Percentiles rank a stretch among this genome's conserved stretches.
Evolutionary conservation across 1,140 invertebrate species (phyloP).

Genomic region (Eumaeus atala): DNA sequence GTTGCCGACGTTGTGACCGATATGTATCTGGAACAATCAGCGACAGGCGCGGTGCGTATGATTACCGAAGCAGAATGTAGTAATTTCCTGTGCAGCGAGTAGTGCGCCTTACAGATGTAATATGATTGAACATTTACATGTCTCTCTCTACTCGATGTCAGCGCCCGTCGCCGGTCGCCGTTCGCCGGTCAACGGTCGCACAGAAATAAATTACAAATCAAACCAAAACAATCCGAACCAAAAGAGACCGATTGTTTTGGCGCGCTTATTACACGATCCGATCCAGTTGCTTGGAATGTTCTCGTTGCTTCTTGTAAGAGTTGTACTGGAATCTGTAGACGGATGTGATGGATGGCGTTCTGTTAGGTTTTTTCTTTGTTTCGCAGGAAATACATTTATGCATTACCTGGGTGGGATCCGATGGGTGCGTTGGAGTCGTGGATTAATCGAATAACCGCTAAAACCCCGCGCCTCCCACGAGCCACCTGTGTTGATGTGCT

Average conservation of each 20-base stretch:
- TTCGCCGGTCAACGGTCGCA: no score
- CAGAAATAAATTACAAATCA: slow-evolving; percentile 9
- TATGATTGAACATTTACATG: background rate
- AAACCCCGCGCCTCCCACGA: no score
- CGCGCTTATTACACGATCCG: background rate
- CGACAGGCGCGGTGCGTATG: background rate
- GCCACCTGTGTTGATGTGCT: no score
- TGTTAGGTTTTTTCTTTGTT: no score
- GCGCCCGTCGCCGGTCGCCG: background rate
- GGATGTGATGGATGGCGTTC: no score
- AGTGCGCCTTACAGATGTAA: slow-evolving; percentile 1
- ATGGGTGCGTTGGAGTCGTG: no score
- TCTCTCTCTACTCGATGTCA: background rate
- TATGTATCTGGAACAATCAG: no score
- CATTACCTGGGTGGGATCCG: no score
- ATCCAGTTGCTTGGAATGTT: background rate
- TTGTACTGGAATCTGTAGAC: no score
- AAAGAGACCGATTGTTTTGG: background rate
- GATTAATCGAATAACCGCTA: no score
- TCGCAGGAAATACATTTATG: no score
- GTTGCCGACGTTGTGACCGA: no score
- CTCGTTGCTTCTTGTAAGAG: background rate
- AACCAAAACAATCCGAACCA: slow-evolving; percentile 2
- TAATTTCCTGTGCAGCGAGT: slow-evolving; percentile 6
- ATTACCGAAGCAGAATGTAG: background rate